A percentile compares a stretch with the other conserved stretches of the same genome.
phyloP scores from a whole-genome alignment of 2,797 vertebrate genomes.

The Ctenochaetus hawaiiensis region DNA sequence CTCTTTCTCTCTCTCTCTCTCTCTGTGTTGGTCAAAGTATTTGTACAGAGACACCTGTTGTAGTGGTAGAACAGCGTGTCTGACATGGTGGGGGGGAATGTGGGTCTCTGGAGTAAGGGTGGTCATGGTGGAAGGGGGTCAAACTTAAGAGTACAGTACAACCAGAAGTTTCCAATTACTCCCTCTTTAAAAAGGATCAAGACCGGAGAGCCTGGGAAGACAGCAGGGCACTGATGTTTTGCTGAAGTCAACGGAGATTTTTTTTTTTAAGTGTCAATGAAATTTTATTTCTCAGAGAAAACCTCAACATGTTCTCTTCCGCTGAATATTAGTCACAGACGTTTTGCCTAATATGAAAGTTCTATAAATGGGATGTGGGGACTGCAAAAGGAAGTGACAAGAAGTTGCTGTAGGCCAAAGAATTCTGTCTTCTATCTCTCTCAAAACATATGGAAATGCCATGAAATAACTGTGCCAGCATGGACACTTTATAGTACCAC shows the following conservation, averaged over 20 bases:
- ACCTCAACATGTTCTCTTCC: slow-evolving; percentile 12
- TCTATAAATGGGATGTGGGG: slow-evolving; percentile 16
- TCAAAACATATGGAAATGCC: slow-evolving; percentile 37
- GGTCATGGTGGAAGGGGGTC: slow-evolving; percentile 15
- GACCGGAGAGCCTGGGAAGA: slow-evolving; percentile 45
- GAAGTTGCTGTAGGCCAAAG: slow-evolving; percentile 19
- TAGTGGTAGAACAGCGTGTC: slow-evolving; percentile 49
- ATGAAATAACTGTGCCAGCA: slow-evolving; percentile 45
- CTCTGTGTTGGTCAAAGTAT: slow-evolving; percentile 64
- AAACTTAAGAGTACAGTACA: slow-evolving; percentile 34
- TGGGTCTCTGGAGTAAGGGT: not conserved
- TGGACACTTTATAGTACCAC: slow-evolving; percentile 9
- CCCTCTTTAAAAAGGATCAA: slow-evolving; percentile 49
- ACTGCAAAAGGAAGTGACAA: slow-evolving; percentile 35
- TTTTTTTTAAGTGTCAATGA: slow-evolving; percentile 20
- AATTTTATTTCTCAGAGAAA: slow-evolving; percentile 25
- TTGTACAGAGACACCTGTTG: slow-evolving; percentile 80
- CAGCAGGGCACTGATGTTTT: slow-evolving; percentile 13
- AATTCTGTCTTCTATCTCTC: slow-evolving; percentile 27
- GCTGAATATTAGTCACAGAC: slow-evolving; percentile 7
- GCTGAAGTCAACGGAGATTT: not conserved
- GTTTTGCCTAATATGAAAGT: not conserved
- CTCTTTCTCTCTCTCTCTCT: slow-evolving; percentile 45
- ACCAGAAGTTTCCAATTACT: slow-evolving; percentile 66
- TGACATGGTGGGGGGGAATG: not conserved